Conservation (phyloP, 2,888 invertebrate species). For the Hydrotaea cyrtoneurina region DNA sequence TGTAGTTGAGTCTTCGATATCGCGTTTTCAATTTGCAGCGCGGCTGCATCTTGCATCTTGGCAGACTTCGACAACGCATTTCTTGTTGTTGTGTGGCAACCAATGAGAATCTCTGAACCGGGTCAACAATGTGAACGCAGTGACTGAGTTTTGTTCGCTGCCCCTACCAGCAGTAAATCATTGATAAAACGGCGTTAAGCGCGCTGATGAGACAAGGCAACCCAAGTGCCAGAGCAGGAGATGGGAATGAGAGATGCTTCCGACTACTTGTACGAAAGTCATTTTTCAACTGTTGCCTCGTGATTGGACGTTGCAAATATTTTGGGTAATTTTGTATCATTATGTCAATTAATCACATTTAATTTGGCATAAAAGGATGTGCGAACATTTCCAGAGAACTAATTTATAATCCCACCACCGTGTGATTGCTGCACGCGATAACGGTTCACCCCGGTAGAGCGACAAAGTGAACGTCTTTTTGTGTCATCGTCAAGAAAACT, state of each 20-base stretch:
- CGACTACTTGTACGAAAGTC: conserved; percentile 36
- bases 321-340: conserved; percentile 71
- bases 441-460: neutral
- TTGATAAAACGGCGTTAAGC: conserved; percentile 70
- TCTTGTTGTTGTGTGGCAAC: conserved; percentile 33
- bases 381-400: conserved; percentile 67
- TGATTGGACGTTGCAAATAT: conserved; percentile 68
- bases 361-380: conserved; percentile 70
- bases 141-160: conserved; percentile 16
- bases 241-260: conserved; percentile 17
- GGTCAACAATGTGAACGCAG: neutral
- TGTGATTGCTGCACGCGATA: conserved; percentile 40
- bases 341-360: conserved; percentile 72
- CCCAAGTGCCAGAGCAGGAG: conserved; percentile 38
- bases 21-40: conserved; percentile 56
- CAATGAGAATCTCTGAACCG: conserved; percentile 40
- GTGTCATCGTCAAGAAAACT: conserved; percentile 45
- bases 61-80: conserved; percentile 41
- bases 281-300: conserved; percentile 54
- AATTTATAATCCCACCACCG: conserved; percentile 66
- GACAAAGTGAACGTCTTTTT: conserved; percentile 47
- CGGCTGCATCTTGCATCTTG: conserved; percentile 46
- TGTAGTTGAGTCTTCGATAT: conserved; percentile 1
- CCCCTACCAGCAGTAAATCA: conserved; percentile 69
- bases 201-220: conserved; percentile 68